Evolutionary conservation across 2,888 invertebrate species (phyloP).

Genomic region (Drosophila histrio): DNA sequence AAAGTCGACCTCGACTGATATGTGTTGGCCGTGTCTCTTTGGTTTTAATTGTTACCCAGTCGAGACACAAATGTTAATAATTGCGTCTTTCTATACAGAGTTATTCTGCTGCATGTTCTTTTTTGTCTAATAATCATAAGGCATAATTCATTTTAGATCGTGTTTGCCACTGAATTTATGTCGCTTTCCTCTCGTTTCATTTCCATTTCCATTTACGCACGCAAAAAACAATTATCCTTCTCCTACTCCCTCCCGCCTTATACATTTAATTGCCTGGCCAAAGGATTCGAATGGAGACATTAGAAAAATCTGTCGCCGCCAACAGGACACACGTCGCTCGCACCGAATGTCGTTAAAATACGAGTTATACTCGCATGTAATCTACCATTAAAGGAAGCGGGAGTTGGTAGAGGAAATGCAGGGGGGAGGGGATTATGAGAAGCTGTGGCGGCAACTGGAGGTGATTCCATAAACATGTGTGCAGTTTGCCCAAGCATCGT

Average conservation of each 20-base stretch:
- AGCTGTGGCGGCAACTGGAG: background rate
- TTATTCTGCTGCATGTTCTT: conserved; percentile 38
- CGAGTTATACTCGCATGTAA: conserved; percentile 41
- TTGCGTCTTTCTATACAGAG: conserved; percentile 49
- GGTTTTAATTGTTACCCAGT: conserved; percentile 68
- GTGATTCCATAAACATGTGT: conserved; percentile 15
- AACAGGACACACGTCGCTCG: conserved; percentile 63
- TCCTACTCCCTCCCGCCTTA: conserved; percentile 15
- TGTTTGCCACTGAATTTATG: conserved; percentile 73
- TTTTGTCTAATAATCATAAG: conserved; percentile 75
- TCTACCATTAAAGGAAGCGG: conserved; percentile 7
- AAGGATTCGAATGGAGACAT: conserved; percentile 81
- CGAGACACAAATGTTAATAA: conserved; percentile 78
- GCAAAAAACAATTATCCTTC: conserved; percentile 68
- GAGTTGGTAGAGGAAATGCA: background rate
- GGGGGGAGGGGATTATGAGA: background rate
- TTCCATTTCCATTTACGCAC: conserved; percentile 50
- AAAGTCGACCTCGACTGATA: conserved; percentile 40
- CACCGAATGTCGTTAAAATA: conserved; percentile 61
- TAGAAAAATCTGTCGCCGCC: conserved; percentile 81
- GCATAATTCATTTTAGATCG: conserved; percentile 75
- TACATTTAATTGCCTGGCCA: conserved; percentile 76
- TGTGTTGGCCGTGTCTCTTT: conserved; percentile 28
- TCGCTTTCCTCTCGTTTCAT: conserved; percentile 37
- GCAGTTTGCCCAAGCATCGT: conserved; percentile 42